Percentiles rank a stretch among this genome's conserved stretches.
phyloP scores from a whole-genome alignment of 1,140 invertebrate genomes.

The Bradysia coprophila region DNA sequence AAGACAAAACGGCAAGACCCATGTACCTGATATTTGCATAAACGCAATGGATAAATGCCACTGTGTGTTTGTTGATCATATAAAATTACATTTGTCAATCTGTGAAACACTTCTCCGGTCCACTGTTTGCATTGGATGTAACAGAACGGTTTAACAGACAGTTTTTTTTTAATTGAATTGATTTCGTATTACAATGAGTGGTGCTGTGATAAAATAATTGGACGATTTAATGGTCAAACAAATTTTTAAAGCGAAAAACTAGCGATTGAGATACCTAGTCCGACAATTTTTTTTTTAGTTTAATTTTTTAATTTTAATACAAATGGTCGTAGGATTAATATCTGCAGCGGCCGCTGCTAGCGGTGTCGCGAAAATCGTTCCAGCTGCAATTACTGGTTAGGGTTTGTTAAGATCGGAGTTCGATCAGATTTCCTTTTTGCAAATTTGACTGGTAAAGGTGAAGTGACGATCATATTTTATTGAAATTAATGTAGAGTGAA shows the following conservation, averaged over 20 bases:
- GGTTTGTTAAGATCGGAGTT: not conserved
- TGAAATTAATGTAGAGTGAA: no score
- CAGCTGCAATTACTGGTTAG: not conserved
- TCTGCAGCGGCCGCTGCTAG: not conserved
- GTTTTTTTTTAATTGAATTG: not conserved
- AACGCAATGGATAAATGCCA: not conserved
- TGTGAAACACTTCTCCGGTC: not conserved
- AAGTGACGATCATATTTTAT: no score
- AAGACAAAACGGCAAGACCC: not conserved
- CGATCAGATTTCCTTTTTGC: no score
- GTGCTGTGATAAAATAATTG: no score
- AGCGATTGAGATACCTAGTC: no score
- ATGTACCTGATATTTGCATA: not conserved
- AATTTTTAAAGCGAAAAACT: no score
- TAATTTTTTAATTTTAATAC: no score
- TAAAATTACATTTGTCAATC: not conserved
- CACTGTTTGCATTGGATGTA: not conserved
- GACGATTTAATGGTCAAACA: no score
- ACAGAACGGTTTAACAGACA: not conserved
- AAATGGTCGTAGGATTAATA: no score
- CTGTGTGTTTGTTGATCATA: not conserved
- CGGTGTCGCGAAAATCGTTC: not conserved
- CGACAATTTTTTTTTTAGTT: no score
- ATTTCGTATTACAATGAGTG: not conserved
- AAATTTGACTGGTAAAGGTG: no score